Base-by-base conservation (phyloP, 2,797 vertebrate genomes). In the Sebastes taczanowskii region DNA sequence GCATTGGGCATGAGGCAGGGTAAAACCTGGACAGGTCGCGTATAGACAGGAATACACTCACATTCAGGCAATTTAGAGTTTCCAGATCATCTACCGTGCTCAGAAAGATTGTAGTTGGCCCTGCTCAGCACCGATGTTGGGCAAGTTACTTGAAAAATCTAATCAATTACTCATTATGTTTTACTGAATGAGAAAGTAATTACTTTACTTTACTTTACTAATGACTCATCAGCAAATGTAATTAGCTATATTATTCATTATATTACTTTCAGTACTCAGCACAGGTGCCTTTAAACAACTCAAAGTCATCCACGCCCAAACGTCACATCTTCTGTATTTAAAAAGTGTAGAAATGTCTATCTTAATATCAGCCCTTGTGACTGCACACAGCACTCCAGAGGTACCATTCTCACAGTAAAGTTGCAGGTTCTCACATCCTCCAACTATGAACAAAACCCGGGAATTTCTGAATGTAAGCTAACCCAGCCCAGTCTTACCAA, bases 41-140 rank as follows among this genome's bases (percentile, higher is more conserved):
- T 18, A 68, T 35, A 52, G 64, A 79, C 63, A 75, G 58, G 14
- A 70, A 71, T 84, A 69, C 27, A 46, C 27, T 49, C 71, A 38
- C 49, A 42, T 53, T 74, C 56, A 79, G 66, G 61, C 67, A 65
- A 68, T 72, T 42, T 59, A 80, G 35, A 79, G 65, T 74, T 85
- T 82, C 30, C 64, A 58, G 27, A 74, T 85, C 46, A 70, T 73
- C 29, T 59, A 27, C 49, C 18, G 2, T 5, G 32, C 14, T 61
- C 35, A 56, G 65, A 74, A 42, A 62, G 32, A 53, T 56, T 34
- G 14, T 16, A 14, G 46, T 58, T 81, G 59, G 6, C 25, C 18
- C 46, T 30, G 52, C 46, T 69, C 64, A 52, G 42, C 29, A 34
- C 25, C 32, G 5, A 20, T 55, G 11, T 46, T 59, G 22, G 71